These are phyloP conservation scores for Pollenia griseotomentosa DNA, from an alignment of 2,888 invertebrate species.

Conservation along the genomic window DNA sequence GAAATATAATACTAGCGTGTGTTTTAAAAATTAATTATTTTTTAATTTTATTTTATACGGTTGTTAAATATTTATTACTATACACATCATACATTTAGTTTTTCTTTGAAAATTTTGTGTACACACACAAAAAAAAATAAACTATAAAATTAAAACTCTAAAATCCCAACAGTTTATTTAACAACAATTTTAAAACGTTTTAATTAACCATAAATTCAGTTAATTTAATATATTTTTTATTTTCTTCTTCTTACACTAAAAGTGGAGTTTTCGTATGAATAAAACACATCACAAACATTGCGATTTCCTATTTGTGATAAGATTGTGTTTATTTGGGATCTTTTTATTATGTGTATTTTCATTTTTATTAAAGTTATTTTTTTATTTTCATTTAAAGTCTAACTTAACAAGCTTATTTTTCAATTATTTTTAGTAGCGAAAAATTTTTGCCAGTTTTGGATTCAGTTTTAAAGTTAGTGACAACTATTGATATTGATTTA, in stretches of 20 bases:
- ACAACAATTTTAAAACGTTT: slow-evolving; percentile 56
- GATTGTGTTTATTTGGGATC: background rate
- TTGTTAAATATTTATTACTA: slow-evolving; percentile 54
- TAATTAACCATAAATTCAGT: slow-evolving; percentile 67
- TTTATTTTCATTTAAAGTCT: background rate
- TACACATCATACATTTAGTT: slow-evolving; percentile 4
- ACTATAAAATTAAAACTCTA: background rate
- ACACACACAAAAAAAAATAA: slow-evolving; percentile 8
- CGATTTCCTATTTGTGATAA: slow-evolving; percentile 68
- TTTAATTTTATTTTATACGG: slow-evolving; percentile 62
- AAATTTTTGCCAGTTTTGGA: background rate
- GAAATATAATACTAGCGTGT: slow-evolving; percentile 47
- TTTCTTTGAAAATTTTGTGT: slow-evolving; percentile 3
- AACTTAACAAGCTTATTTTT: slow-evolving; percentile 17
- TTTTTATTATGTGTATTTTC: slow-evolving; percentile 2
- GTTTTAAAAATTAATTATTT: slow-evolving; percentile 47
- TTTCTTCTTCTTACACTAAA: slow-evolving; percentile 8
- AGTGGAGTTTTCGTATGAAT: slow-evolving; percentile 6
- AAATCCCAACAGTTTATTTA: slow-evolving; percentile 29
- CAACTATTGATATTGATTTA: slow-evolving; percentile 36
- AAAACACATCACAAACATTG: slow-evolving; percentile 20
- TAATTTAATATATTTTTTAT: slow-evolving; percentile 32
- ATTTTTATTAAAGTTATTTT: slow-evolving; percentile 2
- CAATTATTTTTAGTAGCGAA: slow-evolving; percentile 6
- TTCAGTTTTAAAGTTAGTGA: background rate